Percentiles rank a stretch among this genome's conserved stretches.
phyloP scores from a whole-genome alignment of 2,888 invertebrate species.

The Desoria tigrina region DNA sequence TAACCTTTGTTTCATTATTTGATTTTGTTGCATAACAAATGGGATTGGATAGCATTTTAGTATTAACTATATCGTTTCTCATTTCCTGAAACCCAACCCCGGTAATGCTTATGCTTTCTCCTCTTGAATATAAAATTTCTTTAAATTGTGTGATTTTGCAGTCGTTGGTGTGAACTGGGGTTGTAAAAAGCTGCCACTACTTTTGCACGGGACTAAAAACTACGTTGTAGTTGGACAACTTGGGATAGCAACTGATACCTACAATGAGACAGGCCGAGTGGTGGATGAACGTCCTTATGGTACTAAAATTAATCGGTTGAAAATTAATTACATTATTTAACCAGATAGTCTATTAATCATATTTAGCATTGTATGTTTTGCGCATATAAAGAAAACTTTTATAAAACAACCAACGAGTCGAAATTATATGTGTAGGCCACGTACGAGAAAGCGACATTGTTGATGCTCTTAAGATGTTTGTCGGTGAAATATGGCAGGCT shows the following conservation, averaged over 20 bases:
- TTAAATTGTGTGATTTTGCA: conserved; percentile 38
- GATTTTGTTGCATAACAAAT: too few species aligned
- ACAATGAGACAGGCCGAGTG: conserved; percentile 53
- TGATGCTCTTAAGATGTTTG: conserved; percentile 44
- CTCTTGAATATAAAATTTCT: not conserved
- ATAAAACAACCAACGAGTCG: too few species aligned
- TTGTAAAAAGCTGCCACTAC: conserved; percentile 52
- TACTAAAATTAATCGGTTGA: conserved; percentile 33
- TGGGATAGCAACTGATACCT: conserved; percentile 52
- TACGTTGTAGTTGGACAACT: conserved; percentile 53
- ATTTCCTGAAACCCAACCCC: too few species aligned
- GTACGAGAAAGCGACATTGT: conserved; percentile 47
- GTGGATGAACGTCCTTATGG: conserved; percentile 52
- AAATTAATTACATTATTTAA: not conserved
- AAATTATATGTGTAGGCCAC: conserved; percentile 51
- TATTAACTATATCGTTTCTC: too few species aligned
- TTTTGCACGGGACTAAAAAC: conserved; percentile 53
- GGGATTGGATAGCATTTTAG: too few species aligned
- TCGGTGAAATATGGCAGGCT: conserved; percentile 53
- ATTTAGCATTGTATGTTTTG: too few species aligned
- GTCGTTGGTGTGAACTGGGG: conserved; percentile 54
- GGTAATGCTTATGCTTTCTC: too few species aligned
- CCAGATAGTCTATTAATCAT: not conserved
- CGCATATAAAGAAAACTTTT: too few species aligned
- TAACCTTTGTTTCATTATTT: too few species aligned